A percentile compares a stretch with the other conserved stretches of the same genome.
These are phyloP conservation scores for Choloepus didactylus DNA, from an alignment of 2,797 vertebrate genomes.

Conservation along the genomic window DNA sequence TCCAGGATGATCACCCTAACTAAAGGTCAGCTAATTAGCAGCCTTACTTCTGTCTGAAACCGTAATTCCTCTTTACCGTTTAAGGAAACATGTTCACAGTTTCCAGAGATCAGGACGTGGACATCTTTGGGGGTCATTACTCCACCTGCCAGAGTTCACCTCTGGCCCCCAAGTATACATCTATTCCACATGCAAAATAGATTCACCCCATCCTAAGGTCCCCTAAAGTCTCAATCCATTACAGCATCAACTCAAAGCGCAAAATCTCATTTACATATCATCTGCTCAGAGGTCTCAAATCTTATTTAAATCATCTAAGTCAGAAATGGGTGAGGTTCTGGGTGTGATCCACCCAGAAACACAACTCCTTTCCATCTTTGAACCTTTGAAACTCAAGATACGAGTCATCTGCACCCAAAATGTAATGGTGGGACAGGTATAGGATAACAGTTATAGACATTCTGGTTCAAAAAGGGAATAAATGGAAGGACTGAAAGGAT, in stretches of 20 bases:
- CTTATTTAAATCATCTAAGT: neutral
- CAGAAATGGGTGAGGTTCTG: neutral
- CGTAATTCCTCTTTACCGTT: too few relatives aligned
- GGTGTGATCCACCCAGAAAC: neutral
- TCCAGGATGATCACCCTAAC: too few relatives aligned
- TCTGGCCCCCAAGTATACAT: too few relatives aligned
- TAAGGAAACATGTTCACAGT: neutral
- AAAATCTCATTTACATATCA: neutral
- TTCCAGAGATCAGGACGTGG: neutral
- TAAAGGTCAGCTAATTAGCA: neutral
- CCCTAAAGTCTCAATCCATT: neutral
- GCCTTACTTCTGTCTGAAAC: neutral
- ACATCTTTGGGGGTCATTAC: neutral
- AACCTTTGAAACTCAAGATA: neutral
- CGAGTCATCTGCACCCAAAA: neutral
- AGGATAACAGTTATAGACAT: neutral
- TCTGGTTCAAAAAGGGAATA: neutral
- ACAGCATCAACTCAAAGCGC: neutral
- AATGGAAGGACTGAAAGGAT: neutral
- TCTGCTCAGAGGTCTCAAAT: neutral
- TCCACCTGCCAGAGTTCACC: neutral
- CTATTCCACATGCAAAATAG: neutral
- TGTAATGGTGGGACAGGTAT: neutral
- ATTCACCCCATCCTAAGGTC: neutral
- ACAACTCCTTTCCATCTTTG: neutral